Percentiles rank a stretch among this genome's conserved stretches.
These are phyloP conservation scores for Latrodectus hesperus DNA, from an alignment of 2,888 invertebrate genomes.

Conservation along the genomic window DNA sequence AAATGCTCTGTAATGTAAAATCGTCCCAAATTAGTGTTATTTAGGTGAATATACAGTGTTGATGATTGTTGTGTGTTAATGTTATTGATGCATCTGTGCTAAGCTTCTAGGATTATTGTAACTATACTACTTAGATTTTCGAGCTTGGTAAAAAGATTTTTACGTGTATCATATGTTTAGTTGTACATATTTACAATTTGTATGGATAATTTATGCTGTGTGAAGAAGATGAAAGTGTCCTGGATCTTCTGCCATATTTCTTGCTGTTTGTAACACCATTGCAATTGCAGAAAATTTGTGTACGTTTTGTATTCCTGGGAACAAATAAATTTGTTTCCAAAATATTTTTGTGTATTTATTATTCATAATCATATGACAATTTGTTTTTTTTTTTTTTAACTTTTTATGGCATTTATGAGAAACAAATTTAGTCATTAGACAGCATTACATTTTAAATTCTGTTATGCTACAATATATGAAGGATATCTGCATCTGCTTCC, in stretches of 20 bases:
- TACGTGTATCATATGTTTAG: conserved; percentile 51
- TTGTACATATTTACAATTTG: conserved; percentile 61
- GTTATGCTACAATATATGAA: too few relatives aligned
- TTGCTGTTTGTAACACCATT: conserved; percentile 49
- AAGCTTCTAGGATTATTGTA: background rate
- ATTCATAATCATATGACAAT: too few relatives aligned
- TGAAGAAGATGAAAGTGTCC: conserved; percentile 45
- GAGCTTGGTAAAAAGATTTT: conserved; percentile 46
- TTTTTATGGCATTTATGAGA: too few relatives aligned
- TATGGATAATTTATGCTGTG: conserved; percentile 54
- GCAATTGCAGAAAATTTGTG: conserved; percentile 41
- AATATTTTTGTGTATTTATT: background rate
- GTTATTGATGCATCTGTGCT: background rate
- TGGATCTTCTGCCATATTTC: conserved; percentile 53
- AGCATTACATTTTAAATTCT: too few relatives aligned
- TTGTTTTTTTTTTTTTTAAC: too few relatives aligned
- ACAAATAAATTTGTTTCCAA: conserved; percentile 55
- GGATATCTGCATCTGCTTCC: too few relatives aligned
- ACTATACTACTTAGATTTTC: conserved; percentile 30
- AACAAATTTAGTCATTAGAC: too few relatives aligned
- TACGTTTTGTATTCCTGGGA: conserved; percentile 47
- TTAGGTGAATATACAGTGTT: background rate
- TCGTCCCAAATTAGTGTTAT: background rate
- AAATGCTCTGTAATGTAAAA: too few relatives aligned
- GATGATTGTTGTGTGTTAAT: conserved; percentile 1